These are phyloP conservation scores for Eremobia ochroleuca DNA, from an alignment of 2,888 invertebrate species.

Conservation along the genomic window DNA sequence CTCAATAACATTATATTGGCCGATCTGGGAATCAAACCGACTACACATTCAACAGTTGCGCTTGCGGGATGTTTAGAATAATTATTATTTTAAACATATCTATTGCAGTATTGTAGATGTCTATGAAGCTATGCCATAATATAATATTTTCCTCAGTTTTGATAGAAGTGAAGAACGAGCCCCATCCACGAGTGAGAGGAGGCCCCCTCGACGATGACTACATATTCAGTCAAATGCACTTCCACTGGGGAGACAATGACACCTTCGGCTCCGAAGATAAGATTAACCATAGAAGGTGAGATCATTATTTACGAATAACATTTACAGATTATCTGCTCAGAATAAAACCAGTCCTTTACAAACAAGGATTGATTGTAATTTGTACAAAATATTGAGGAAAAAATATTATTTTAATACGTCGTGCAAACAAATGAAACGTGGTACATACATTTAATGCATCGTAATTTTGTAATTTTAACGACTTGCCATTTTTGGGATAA, in stretches of 20 bases:
- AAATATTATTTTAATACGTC: slow-evolving; percentile 11
- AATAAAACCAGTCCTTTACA: slow-evolving; percentile 16
- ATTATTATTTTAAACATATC: background rate
- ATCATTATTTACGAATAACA: slow-evolving; percentile 10
- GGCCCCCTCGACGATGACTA: slow-evolving; percentile 93
- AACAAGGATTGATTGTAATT: slow-evolving; percentile 32
- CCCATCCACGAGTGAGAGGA: slow-evolving; percentile 91
- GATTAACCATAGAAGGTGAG: slow-evolving; percentile 92
- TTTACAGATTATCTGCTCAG: background rate
- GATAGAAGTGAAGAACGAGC: slow-evolving; percentile 90
- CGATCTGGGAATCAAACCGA: background rate
- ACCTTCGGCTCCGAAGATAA: slow-evolving; percentile 95
- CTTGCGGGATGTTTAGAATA: background rate
- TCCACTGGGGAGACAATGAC: slow-evolving; percentile 96
- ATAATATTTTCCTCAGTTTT: slow-evolving; percentile 87
- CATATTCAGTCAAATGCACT: slow-evolving; percentile 94
- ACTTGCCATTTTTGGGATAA: slow-evolving; percentile 4
- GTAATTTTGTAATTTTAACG: slow-evolving; percentile 38
- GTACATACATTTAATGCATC: slow-evolving; percentile 13
- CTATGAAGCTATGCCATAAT: background rate
- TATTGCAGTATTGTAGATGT: background rate
- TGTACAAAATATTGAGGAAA: slow-evolving; percentile 28
- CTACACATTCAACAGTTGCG: background rate
- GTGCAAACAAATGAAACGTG: slow-evolving; percentile 2
- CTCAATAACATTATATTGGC: background rate